Evolutionary conservation across 2,888 invertebrate species (phyloP), one percentile per base, ranked within the genome.

Genomic region (Lithophane semibrunnea): DNA sequence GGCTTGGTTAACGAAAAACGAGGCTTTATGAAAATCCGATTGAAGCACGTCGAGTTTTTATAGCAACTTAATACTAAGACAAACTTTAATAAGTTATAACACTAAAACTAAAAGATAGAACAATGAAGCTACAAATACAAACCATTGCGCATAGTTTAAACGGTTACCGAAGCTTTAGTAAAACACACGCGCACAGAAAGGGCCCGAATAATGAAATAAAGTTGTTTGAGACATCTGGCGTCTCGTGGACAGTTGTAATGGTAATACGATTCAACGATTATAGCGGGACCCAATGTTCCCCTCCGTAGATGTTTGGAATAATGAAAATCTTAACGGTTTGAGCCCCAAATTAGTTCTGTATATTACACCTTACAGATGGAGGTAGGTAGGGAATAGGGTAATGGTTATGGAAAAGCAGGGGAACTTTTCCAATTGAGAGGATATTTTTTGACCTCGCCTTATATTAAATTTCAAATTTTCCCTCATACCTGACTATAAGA

Each of bases 261-360:
- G 95, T 95, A 95, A 95, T 95, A 95, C 95, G 92, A 96, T 96
- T 96, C 95, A 94, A 95, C 95, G 95, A 94, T 96, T 96, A 96
- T 95, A 91, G 95, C 93, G 88, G 90, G 88, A 87, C 90, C 91
- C 92, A 92, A 91, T 93, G 92, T 89, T 91, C 88, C 89, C 89
- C 87, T 88, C 80, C 89, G 91, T 91, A 90, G 90, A 92, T 93
- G 93, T 93, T 94, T 92, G 93, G 93, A 93, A 95, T 95, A 95
- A 95, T 95, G 94, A 94, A 94, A 94, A 92, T 93, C 93, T 94
- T 94, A 95, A 94, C 93, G 92, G 92, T 93, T 93, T 89, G 90
- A 90, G 92, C 91, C 91, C 93, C 89, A 94, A 95, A 95, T 95
- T 95, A 94, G 94, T 94, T 94, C 91, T 91, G 92, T 94, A 92